Base-by-base conservation (phyloP, 2,113 vertebrate species). In the Myanophis thanlyinensis region DNA sequence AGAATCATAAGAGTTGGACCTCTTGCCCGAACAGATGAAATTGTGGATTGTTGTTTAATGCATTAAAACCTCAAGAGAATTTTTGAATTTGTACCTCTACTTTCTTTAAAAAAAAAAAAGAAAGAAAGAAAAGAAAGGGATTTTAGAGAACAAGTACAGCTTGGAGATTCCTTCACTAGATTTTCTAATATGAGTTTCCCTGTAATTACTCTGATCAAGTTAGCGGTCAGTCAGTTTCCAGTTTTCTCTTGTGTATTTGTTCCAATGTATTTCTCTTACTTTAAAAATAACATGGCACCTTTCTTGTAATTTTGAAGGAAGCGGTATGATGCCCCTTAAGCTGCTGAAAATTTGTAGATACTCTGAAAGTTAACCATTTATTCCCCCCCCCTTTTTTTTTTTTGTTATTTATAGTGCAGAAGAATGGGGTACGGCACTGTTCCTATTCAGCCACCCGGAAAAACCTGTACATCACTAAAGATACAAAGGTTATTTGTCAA, bases 401-500 rank as follows among this genome's bases (percentile, higher is more conserved):
- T 89, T 96, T 95, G 93, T 90, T n/a, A 89, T 91, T 96, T 95
- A 46, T 95, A 99, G 99, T 99, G 97, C 98, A 99, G 94, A 99
- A 98, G 97, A 98, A 97, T 97, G 98, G 98, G 94, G 98, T 98
- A 92, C 98, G 99, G 91, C 98, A 98, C 94, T 99, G 98, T 91
- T 97, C 97, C 94, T 99, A 99, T 93, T 96, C 96, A 0, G 97
- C 96, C 6, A 96, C 98, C 4, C 98, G 99, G 95, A 98, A 98
- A 95, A 97, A 99, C 94, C 98, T 99, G 46, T 99, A 98, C 96
- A 98, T 99, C 93, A 97, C 96, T 96, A 99, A 98, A 97, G 97
- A 97, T 95, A 99, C 99, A 0, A 99, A 99, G 97, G 98, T 99
- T 96, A 98, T 99, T 96, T 99, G 99, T 96, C 99, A 99, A 89